Base-by-base conservation (phyloP, 2,113 vertebrate genomes). In the Fregetta grallaria region DNA sequence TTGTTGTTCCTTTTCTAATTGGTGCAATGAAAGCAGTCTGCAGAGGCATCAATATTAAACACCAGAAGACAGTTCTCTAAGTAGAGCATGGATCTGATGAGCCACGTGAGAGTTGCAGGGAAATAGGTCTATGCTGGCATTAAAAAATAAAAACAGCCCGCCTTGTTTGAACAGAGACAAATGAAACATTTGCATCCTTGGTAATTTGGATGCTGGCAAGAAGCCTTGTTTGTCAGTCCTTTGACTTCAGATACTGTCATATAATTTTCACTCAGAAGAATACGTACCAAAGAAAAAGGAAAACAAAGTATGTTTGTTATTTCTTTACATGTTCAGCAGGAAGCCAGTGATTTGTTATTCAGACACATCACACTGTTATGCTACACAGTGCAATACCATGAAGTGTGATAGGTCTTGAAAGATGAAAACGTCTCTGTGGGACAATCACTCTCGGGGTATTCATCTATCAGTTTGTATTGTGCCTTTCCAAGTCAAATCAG, bases 311-410 rank as follows among this genome's bases (percentile, higher is more conserved):
- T 85, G 42, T 40, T 93, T 96, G 84, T 92, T 91, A 52, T 95
- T 96, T 85, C 67, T 92, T 90, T 83, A 59, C 13, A 3, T 30
- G 53, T 95, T 95, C 62, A 76, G 63, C 56, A 63, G 92, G 90
- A 94, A 95, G 74, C 47, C 66, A 40, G 80, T 44, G 61, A 92
- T 95, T 95, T 97, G 90, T 91, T 96, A 88, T 94, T 95, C 93
- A 95, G 91, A 68, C 61, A 77, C 74, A 76, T 59, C 55, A 9
- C 8, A 3, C 74, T 97, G 88, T 93, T 96, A 52, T 83, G 77
- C 81, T 90, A 49, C 83, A 93, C 63, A 45, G 65, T 89, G 79
- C 40, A 75, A 79, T 85, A 19, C 50, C 62, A 47, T 70, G 76
- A 88, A 91, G 74, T 75, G 77, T 84, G 80, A 90, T 83, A 76